Evolutionary conservation across 2,888 invertebrate species (phyloP), one percentile per base, ranked within the genome.

Genomic region (Drosophila paracracens): DNA sequence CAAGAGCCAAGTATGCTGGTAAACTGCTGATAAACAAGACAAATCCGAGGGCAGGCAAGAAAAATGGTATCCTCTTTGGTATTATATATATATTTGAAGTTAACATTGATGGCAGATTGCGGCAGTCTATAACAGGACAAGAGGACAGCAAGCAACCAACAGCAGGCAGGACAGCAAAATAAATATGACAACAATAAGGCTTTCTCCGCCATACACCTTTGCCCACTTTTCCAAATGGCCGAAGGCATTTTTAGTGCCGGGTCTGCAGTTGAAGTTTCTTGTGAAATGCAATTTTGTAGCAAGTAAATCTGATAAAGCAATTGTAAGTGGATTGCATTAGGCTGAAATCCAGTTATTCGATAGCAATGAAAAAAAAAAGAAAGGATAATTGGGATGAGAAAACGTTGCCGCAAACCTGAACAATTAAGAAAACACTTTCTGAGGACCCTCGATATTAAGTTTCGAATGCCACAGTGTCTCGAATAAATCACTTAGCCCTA

Each of bases 291-390:
- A 88, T 85, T 85, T 87, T 69, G 74, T 70, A 70, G 60, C 76
- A 73, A 74, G 73, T 62, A 85, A 88, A 88, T 83, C 83, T 65
- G 88, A 89, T 85, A 83, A 88, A 77, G 67, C 73, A 75, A 79
- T 82, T 85, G 77, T 76, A 77, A 80, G 78, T 73, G 57, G 74
- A 79, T 80, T 76, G 78, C 76, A 76, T 82, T 81, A 76, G 72
- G 71, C 80, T 74, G 50, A 71, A 77, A 82, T 71, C 56, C 58
- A 75, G 64, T 81, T 76, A 66, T 35, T 46, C 43, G 31, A 54
- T 35, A 54, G 38, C 29, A 48, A 43, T 33, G 53, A 40, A n/a
- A 46, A 21, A 48, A 43, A 52, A 59, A 11, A 36, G 33, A 31
- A 60, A 25, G 46, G 52, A 57, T 58, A 66, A 57, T 53, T 53